phyloP scores from a whole-genome alignment of 1,140 invertebrate species.

The Portunus trituberculatus region DNA sequence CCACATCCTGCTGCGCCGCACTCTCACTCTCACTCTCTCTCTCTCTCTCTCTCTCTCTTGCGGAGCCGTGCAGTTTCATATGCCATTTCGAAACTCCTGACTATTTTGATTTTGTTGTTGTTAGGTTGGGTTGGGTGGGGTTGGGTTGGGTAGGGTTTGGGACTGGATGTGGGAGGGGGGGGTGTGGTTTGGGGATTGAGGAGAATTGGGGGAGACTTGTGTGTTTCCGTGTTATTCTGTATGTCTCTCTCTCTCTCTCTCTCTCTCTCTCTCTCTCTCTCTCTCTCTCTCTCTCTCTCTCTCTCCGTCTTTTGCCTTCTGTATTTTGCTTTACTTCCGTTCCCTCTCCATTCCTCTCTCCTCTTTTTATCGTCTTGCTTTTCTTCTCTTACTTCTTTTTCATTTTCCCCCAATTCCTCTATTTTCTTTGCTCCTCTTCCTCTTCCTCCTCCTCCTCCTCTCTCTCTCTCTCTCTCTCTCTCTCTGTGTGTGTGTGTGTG shows the following conservation, averaged over 20 bases:
- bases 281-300: no score
- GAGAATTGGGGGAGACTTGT: no score
- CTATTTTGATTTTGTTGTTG: no score
- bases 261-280: no score
- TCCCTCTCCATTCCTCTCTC: not conserved
- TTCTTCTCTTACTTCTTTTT: not conserved
- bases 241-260: no score
- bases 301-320: no score
- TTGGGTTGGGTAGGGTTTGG: no score
- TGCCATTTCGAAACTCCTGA: not conserved
- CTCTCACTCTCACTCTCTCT: not conserved
- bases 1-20: not conserved
- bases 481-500: not conserved
- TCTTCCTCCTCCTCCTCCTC: not conserved
- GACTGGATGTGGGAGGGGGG: no score
- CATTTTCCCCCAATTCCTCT: not conserved
- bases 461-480: conserved; percentile 7
- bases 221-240: no score
- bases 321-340: no score
- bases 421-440: not conserved
- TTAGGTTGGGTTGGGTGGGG: no score
- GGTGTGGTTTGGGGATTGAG: no score
- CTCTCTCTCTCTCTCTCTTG: not conserved
- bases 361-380: not conserved
- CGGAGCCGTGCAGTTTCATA: not conserved